A percentile compares a stretch with the other conserved stretches of the same genome.
Evolutionary conservation across 2,797 vertebrate genomes (phyloP).

Genomic region (Botia kubotai): DNA sequence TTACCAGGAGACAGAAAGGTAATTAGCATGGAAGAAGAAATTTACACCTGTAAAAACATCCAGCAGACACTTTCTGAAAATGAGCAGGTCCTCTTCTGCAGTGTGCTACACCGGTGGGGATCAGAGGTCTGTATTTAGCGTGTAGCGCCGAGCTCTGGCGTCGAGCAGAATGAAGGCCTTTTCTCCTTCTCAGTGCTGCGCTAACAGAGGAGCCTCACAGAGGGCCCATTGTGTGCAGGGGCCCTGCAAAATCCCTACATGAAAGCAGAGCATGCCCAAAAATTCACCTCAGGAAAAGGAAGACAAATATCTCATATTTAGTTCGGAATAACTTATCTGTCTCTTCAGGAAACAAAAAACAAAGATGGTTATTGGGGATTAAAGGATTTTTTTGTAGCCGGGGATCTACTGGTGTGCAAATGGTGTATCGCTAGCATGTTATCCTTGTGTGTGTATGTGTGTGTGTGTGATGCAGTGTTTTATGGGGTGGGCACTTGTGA

Average conservation of each 20-base stretch:
- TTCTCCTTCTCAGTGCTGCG: slow-evolving; percentile 74
- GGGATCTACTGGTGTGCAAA: slow-evolving; percentile 43
- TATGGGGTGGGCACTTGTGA: slow-evolving; percentile 74
- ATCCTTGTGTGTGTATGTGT: slow-evolving; percentile 45
- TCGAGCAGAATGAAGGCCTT: slow-evolving; percentile 68
- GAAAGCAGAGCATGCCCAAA: slow-evolving; percentile 76
- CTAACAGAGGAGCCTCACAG: slow-evolving; percentile 78
- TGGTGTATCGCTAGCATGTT: slow-evolving; percentile 49
- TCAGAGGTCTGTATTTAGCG: slow-evolving; percentile 7
- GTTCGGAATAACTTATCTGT: slow-evolving; percentile 70
- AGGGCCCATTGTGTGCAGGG: slow-evolving; percentile 79
- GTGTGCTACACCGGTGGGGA: slow-evolving; percentile 32
- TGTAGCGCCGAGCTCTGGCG: slow-evolving; percentile 55
- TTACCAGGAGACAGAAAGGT: not conserved
- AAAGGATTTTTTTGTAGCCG: slow-evolving; percentile 61
- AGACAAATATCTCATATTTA: slow-evolving; percentile 74
- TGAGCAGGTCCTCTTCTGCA: slow-evolving; percentile 28
- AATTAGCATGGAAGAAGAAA: not conserved
- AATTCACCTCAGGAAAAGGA: slow-evolving; percentile 77
- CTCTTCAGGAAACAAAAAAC: slow-evolving; percentile 51
- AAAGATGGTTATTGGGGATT: slow-evolving; percentile 71
- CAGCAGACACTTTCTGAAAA: slow-evolving; percentile 55
- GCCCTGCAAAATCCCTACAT: slow-evolving; percentile 72
- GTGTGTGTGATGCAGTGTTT: slow-evolving; percentile 50
- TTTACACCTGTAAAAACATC: slow-evolving; percentile 47